Evolutionary conservation across 2,888 invertebrate species (phyloP), one percentile per base, ranked within the genome.

Genomic region (Octodonta nipae): DNA sequence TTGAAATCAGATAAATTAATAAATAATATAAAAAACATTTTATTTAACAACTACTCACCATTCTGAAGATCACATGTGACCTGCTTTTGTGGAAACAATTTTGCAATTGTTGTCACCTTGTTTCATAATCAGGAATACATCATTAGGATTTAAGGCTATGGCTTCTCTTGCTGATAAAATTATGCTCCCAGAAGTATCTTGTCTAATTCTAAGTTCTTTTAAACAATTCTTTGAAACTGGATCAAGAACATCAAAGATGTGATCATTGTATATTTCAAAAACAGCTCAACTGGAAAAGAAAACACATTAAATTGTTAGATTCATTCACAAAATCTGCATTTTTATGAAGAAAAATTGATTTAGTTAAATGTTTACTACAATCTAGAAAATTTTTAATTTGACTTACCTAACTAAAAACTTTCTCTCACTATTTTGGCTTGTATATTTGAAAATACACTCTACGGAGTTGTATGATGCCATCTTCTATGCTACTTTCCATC

Each of bases 181-280:
- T 0, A 80, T 67, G 34, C 67, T 63, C 0, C 80, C 80, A 39
- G 68, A 65, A 22, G 61, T 40, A 11, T 71, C 68, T 45, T 81
- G 81, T 16, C 72, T 66, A 11, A 82, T 64, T 56, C 76, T 79
- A 0, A 84, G 52, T 42, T 75, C n/a, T n/a, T n/a, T n/a, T n/a
- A n/a, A n/a, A n/a, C n/a, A n/a, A n/a, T n/a, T 73, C 3, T 60
- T 60, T 30, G 68, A 70, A 6, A 66, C 64, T 7, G 68, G 61
- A 42, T 75, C 67, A 0, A 91, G 60, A 5, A 91, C 64, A 56
- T 91, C 89, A 36, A 69, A 74, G 0, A 91, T 65, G 41, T 73
- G 77, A 55, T 91, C 89, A 60, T 87, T 87, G 55, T 91, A 88
- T 28, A 91, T 84, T 61, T 91, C 89, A 40, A 89, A 71, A 53